These are phyloP conservation scores for Jaculus jaculus DNA, from an alignment of 2,113 vertebrate species.

Conservation along the genomic window DNA sequence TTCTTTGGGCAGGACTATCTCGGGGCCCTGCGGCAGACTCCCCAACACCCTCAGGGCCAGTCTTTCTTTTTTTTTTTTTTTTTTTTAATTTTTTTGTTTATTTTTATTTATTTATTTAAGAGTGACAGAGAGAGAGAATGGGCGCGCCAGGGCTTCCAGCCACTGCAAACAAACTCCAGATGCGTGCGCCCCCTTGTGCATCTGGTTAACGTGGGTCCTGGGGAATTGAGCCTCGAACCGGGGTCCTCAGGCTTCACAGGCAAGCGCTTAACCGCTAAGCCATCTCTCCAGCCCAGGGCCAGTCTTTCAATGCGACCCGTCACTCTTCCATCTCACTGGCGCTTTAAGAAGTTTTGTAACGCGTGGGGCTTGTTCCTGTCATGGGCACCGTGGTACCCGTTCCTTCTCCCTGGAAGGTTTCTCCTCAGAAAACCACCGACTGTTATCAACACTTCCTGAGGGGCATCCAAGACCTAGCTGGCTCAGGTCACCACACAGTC, in stretches of 20 bases:
- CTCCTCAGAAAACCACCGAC: background rate
- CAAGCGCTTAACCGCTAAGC: too few species aligned
- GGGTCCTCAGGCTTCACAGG: too few species aligned
- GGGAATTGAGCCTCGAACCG: too few species aligned
- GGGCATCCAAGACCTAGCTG: background rate
- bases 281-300: too few species aligned
- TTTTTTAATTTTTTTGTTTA: too few species aligned
- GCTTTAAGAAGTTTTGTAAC: background rate
- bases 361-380: background rate
- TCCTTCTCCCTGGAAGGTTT: background rate
- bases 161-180: too few species aligned
- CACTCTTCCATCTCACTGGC: rapidly evolving
- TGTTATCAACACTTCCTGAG: background rate
- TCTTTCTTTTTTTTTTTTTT: too few species aligned
- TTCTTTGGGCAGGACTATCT: background rate
- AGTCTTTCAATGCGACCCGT: rapidly evolving
- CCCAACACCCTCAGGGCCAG: rapidly evolving
- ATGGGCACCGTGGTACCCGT: background rate
- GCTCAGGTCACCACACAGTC: background rate
- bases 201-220: too few species aligned
- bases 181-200: too few species aligned
- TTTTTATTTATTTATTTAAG: too few species aligned
- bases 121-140: too few species aligned
- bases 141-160: too few species aligned
- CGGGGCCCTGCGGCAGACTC: background rate